Base-by-base conservation (phyloP, 2,888 invertebrate species). In the Proisotoma minuta region DNA sequence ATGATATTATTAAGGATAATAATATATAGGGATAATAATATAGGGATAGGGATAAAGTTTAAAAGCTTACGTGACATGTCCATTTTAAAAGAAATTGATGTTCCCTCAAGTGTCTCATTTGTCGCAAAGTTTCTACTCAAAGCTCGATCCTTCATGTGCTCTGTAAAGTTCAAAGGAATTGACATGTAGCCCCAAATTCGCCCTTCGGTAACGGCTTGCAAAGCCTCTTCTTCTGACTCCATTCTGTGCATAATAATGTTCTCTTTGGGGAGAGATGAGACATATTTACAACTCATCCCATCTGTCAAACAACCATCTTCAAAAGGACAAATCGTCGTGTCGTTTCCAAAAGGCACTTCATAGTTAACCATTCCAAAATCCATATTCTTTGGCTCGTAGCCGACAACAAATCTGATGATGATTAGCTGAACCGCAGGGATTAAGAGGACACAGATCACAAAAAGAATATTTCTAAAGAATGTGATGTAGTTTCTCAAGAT, bases 101-200 rank as follows among this genome's bases (percentile, higher is more conserved):
- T 39, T 18, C 39, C 39, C 2, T 34, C 40, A 20, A 54, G 4
- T 4, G 54, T 54, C 15, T 27, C 39, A 39, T 54, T 39, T 12
- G n/a, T 23, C 3, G 54, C 54, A 39, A 39, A 54, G 40, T 54
- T 54, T 20, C 39, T 34, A 24, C 23, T 18, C 22, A 54, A 22
- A 29, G 39, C 54, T 29, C 54, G 23, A 28, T 39, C 39, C 15
- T 18, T 23, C 28, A 93, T 81, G 1, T 90, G 89, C 68, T 88
- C 87, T 0, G 94, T 90, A 74, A 94, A 96, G 76, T 94, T 94
- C 75, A 89, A 87, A 24, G 90, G 89, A 75, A 96, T 91, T 76
- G 88, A 88, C 4, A 95, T 77, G 8, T 89, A 88, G 1, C 93
- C 94, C 94, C 95, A 95, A 0, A 89, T 88, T 24, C 88, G 81